Conservation (phyloP, 2,888 invertebrate genomes). For the Mantis religiosa region DNA sequence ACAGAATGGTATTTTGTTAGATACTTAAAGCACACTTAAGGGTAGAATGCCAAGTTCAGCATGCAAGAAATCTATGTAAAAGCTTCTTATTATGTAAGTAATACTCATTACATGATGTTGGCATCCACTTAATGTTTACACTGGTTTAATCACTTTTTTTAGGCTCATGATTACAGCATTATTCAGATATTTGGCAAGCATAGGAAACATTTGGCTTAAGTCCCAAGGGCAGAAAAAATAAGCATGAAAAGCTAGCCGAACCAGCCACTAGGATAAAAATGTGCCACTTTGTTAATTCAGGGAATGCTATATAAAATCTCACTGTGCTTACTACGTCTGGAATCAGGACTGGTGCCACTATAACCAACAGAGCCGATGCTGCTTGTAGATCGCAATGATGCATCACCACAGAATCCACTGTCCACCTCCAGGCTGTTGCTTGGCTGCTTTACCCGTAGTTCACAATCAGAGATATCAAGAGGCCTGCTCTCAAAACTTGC, state of each 20-base stretch:
- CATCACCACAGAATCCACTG: conserved; percentile 36
- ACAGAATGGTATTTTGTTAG: neutral
- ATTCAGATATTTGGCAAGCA: neutral
- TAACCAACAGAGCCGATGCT: conserved; percentile 19
- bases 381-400: conserved; percentile 32
- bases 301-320: neutral
- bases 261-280: neutral
- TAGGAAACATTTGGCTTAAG: neutral
- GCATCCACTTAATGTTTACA: neutral
- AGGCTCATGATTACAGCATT: neutral
- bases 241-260: neutral
- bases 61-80: neutral
- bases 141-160: neutral
- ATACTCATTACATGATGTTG: neutral
- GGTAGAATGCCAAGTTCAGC: too few species aligned
- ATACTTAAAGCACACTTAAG: neutral
- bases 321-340: conserved; percentile 17
- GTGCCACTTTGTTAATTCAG: neutral
- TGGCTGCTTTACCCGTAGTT: neutral
- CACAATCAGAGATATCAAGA: conserved; percentile 26
- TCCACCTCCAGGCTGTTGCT: conserved; percentile 32
- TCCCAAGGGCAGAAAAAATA: neutral
- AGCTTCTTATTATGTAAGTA: neutral
- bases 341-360: conserved; percentile 37
- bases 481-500: conserved; percentile 23